phyloP scores from a whole-genome alignment of 2,797 vertebrate genomes.

The Leuciscus waleckii region DNA sequence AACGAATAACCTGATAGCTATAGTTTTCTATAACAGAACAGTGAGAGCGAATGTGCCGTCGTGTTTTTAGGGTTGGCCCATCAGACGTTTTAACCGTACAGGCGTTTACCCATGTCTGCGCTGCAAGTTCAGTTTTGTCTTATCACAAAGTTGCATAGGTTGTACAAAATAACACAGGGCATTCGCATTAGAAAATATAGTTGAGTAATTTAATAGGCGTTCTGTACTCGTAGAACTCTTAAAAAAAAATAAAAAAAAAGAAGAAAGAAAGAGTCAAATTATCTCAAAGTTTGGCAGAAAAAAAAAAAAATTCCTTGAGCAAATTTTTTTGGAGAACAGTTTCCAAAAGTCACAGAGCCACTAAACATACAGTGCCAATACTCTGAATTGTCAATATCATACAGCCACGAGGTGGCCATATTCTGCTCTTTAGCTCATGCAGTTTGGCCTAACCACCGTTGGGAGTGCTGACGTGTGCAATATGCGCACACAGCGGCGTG shows the following conservation, averaged over 20 bases:
- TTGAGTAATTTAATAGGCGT: conserved; percentile 20
- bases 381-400: conserved; percentile 67
- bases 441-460: conserved; percentile 12
- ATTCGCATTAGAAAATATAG: conserved; percentile 27
- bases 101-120: conserved; percentile 31
- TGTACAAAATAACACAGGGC: conserved; percentile 39
- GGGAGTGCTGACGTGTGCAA: conserved; percentile 68
- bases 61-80: conserved; percentile 20
- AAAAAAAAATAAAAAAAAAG: not conserved
- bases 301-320: conserved; percentile 39
- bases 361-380: conserved; percentile 42
- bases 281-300: conserved; percentile 26
- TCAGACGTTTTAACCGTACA: not conserved
- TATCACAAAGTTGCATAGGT: conserved; percentile 56
- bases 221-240: conserved; percentile 33
- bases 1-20: conserved; percentile 14
- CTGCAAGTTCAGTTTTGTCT: conserved; percentile 24
- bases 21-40: not conserved
- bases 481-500: conserved; percentile 72
- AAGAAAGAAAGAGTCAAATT: conserved; percentile 6
- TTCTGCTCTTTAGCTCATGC: conserved; percentile 38
- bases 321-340: conserved; percentile 28
- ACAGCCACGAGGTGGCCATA: conserved; percentile 46
- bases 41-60: not conserved
- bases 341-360: conserved; percentile 33